A percentile compares a stretch with the other conserved stretches of the same genome.
Evolutionary conservation across 2,888 invertebrate species (phyloP).

Genomic region (Chesias legatella): DNA sequence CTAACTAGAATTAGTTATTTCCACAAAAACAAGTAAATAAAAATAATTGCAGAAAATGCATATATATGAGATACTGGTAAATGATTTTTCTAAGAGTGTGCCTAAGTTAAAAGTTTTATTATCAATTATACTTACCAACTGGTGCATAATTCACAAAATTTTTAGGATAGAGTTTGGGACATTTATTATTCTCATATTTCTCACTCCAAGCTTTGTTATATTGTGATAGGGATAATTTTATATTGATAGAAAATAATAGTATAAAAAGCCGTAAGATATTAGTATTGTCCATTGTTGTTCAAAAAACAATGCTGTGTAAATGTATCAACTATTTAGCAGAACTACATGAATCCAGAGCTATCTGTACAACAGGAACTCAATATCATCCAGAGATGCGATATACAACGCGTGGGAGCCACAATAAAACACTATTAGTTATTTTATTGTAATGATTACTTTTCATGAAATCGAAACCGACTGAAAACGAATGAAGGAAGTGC

Average conservation of each 20-base stretch:
- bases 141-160: conserved; percentile 80
- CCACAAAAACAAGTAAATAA: too few relatives aligned
- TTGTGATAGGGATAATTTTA: conserved; percentile 51
- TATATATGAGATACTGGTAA: too few relatives aligned
- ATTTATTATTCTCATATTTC: conserved; percentile 73
- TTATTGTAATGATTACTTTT: not conserved
- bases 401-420: conserved; percentile 16
- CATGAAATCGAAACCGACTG: not conserved
- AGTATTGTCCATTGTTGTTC: conserved; percentile 34
- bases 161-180: conserved; percentile 77
- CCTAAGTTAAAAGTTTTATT: too few relatives aligned
- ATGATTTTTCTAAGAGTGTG: too few relatives aligned
- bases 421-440: conserved; percentile 1
- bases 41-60: too few relatives aligned
- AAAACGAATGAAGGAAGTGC: too few relatives aligned
- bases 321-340: conserved; percentile 2
- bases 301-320: conserved; percentile 6
- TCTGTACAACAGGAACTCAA: conserved; percentile 19
- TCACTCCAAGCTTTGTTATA: conserved; percentile 72
- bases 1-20: too few relatives aligned
- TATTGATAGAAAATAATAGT: conserved; percentile 44
- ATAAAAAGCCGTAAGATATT: conserved; percentile 37
- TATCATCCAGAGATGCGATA: conserved; percentile 3
- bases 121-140: conserved; percentile 61
- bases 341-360: conserved; percentile 9